phyloP scores from a whole-genome alignment of 2,888 invertebrate species.

The Noctua pronuba region DNA sequence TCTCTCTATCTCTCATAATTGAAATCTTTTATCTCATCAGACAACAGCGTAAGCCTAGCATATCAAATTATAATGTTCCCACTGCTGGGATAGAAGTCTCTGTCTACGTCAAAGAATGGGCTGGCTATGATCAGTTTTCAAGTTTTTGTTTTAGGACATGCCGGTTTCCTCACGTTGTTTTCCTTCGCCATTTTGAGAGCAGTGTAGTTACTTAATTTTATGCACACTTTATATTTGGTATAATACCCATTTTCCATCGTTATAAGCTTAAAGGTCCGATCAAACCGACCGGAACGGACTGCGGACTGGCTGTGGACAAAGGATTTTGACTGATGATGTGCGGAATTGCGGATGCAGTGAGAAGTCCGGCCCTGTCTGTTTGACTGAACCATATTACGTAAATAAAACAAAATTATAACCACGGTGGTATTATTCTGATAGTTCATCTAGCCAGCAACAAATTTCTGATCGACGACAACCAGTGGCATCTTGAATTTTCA shows the following conservation, averaged over 20 bases:
- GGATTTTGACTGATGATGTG: not conserved
- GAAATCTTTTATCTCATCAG: not conserved
- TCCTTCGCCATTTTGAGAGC: too few species aligned
- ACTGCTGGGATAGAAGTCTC: too few species aligned
- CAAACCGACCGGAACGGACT: not conserved
- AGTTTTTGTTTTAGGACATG: too few species aligned
- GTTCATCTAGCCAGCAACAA: constrained; percentile 19
- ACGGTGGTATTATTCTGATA: not conserved
- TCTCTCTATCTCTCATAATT: not conserved
- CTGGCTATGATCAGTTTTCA: too few species aligned
- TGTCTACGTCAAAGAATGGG: too few species aligned
- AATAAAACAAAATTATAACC: not conserved
- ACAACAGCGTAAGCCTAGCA: too few species aligned
- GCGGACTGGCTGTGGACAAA: not conserved
- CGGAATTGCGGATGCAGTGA: not conserved
- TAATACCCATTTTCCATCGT: not conserved
- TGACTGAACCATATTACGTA: not conserved
- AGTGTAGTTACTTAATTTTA: too few species aligned
- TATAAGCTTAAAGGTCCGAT: not conserved
- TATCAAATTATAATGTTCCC: too few species aligned
- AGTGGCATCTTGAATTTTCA: not conserved
- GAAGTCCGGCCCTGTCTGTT: not conserved
- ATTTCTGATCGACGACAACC: constrained; percentile 18
- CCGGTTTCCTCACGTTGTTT: too few species aligned
- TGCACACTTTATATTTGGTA: not conserved